Conservation (phyloP, 2,888 invertebrate genomes). For the Thecophora atra region DNA sequence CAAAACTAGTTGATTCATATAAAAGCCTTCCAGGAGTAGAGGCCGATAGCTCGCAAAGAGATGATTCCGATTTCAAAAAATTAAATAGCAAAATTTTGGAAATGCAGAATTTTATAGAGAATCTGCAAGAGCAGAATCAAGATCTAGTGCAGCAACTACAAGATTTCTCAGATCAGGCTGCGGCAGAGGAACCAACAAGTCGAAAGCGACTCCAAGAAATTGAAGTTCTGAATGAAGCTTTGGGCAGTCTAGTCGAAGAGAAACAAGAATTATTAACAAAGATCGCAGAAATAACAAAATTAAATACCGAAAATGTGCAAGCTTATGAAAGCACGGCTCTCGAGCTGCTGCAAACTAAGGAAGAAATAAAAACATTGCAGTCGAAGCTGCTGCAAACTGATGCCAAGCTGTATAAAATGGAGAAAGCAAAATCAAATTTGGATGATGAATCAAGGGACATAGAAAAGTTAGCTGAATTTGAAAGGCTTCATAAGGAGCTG, state of each 20-base stretch:
- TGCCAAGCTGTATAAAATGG: conserved; percentile 37
- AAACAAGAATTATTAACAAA: neutral
- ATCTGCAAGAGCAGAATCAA: conserved; percentile 2
- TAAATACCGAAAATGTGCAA: conserved; percentile 21
- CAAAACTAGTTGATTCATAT: neutral
- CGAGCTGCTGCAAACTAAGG: neutral
- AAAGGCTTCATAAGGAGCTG: conserved; percentile 19
- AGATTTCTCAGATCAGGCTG: neutral
- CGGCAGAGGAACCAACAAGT: conserved; percentile 5
- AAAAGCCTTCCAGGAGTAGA: neutral
- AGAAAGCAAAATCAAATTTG: conserved; percentile 35
- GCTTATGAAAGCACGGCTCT: neutral
- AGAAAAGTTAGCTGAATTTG: neutral
- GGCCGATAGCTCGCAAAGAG: neutral
- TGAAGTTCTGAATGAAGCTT: conserved; percentile 5
- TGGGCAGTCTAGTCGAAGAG: conserved; percentile 10
- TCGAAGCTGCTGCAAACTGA: conserved; percentile 29
- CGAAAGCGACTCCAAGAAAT: conserved; percentile 19
- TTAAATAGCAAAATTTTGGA: conserved; percentile 5
- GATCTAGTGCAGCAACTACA: neutral
- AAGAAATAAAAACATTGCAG: conserved; percentile 26
- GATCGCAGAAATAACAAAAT: conserved; percentile 11
- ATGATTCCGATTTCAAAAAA: neutral
- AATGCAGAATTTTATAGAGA: neutral
- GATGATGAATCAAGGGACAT: conserved; percentile 8